phyloP scores from a whole-genome alignment of 2,888 invertebrate genomes.

The Alitta virens region DNA sequence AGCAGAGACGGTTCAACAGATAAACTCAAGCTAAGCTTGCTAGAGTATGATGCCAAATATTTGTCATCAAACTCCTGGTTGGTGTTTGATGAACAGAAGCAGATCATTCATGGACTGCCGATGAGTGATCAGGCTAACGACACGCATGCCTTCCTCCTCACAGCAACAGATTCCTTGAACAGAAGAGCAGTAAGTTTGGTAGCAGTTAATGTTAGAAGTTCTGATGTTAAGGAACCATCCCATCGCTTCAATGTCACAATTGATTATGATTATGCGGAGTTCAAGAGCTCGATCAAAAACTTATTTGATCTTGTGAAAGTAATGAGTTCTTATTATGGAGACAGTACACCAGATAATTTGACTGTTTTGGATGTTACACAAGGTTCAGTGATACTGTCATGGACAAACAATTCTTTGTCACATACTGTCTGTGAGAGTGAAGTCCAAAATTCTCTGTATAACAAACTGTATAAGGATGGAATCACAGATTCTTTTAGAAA shows the following conservation, averaged over 20 bases:
- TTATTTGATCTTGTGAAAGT: slow-evolving; percentile 24
- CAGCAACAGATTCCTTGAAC: slow-evolving; percentile 29
- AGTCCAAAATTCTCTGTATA: slow-evolving; percentile 19
- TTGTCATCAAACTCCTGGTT: slow-evolving; percentile 36
- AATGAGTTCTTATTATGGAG: slow-evolving; percentile 25
- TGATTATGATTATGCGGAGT: slow-evolving; percentile 27
- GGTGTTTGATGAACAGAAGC: slow-evolving; percentile 32
- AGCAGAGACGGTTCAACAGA: slow-evolving; percentile 40
- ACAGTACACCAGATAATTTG: slow-evolving; percentile 19
- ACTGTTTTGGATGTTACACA: slow-evolving; percentile 26
- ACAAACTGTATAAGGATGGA: slow-evolving; percentile 11
- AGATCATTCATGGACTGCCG: slow-evolving; percentile 38
- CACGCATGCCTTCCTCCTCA: slow-evolving; percentile 25
- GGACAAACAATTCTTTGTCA: slow-evolving; percentile 33
- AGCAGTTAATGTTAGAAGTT: slow-evolving; percentile 24
- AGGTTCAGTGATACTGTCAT: slow-evolving; percentile 31
- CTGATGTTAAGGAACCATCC: slow-evolving; percentile 19
- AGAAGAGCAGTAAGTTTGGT: slow-evolving; percentile 24
- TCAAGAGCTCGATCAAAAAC: slow-evolving; percentile 25
- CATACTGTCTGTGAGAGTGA: slow-evolving; percentile 25
- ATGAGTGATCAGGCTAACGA: slow-evolving; percentile 25
- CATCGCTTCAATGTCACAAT: slow-evolving; percentile 31
- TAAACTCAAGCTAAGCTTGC: slow-evolving; percentile 32
- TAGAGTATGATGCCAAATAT: slow-evolving; percentile 26
- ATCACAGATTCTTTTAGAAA: background rate